Conservation (phyloP, 2,113 vertebrate species). For the Hemibagrus wyckioides region DNA sequence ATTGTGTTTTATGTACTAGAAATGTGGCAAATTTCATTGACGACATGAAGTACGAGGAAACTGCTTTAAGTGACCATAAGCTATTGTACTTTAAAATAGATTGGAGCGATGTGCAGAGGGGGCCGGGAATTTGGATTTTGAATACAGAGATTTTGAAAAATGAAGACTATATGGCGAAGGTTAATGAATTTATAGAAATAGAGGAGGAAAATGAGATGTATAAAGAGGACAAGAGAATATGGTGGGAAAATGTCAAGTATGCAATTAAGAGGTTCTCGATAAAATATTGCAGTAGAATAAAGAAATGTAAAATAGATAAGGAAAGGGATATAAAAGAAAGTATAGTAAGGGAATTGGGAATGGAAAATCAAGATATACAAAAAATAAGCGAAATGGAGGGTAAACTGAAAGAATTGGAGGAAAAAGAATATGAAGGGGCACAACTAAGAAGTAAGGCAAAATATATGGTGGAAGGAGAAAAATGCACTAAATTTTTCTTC, state of each 20-base stretch:
- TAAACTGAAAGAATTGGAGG: not conserved
- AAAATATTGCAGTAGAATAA: too few species aligned
- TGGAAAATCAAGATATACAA: not conserved
- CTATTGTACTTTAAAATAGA: not conserved
- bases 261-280: not conserved
- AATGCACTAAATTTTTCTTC: too few species aligned
- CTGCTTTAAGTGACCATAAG: conserved; percentile 10
- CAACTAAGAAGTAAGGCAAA: not conserved
- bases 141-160: not conserved
- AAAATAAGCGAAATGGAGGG: not conserved
- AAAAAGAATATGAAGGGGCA: not conserved
- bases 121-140: not conserved
- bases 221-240: not conserved
- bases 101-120: not conserved
- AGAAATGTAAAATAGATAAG: not conserved
- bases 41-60: not conserved
- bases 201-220: not conserved
- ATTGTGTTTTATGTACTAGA: not conserved
- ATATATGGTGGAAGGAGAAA: not conserved
- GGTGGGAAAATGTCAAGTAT: conserved; percentile 15
- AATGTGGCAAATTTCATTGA: not conserved
- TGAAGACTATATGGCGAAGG: not conserved
- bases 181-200: not conserved
- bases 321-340: not conserved
- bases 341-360: not conserved